Conservation (phyloP, 2,888 invertebrate genomes). For the Philaethria dido region DNA sequence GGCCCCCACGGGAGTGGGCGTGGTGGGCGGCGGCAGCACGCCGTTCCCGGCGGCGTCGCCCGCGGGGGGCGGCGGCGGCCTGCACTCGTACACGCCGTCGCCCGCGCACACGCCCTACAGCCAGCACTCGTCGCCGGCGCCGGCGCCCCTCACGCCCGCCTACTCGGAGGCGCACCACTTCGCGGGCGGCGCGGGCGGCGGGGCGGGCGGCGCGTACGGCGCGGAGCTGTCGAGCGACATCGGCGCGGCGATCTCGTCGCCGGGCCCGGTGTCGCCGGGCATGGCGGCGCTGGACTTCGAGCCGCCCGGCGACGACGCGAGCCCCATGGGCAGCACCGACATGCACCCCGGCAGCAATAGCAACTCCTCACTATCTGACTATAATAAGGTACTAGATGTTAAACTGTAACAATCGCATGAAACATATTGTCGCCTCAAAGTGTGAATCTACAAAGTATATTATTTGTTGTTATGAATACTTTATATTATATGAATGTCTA, state of each 20-base stretch:
- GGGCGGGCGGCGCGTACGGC: conserved; percentile 70
- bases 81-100: conserved; percentile 69
- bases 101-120: conserved; percentile 77
- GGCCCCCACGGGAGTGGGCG: conserved; percentile 46
- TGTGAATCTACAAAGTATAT: no score
- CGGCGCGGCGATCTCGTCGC: conserved; percentile 90
- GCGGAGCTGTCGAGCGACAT: conserved; percentile 91
- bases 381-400: conserved; percentile 69
- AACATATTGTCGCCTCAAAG: no score
- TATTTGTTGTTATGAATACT: no score
- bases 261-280: conserved; percentile 87
- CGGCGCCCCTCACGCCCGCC: conserved; percentile 57
- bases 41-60: conserved; percentile 70
- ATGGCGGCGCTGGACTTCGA: conserved; percentile 90
- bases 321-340: conserved; percentile 59
- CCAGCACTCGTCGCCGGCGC: conserved; percentile 75
- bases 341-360: conserved; percentile 60
- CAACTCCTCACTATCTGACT: conserved; percentile 67
- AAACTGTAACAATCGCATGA: no score
- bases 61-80: conserved; percentile 54
- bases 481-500: no score
- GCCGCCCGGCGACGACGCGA: conserved; percentile 76
- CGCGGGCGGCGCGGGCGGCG: conserved; percentile 49
- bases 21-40: conserved; percentile 50
- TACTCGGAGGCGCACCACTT: conserved; percentile 55